Evolutionary conservation across 2,888 invertebrate species (phyloP).

Genomic region (Epsilonema sp.): DNA sequence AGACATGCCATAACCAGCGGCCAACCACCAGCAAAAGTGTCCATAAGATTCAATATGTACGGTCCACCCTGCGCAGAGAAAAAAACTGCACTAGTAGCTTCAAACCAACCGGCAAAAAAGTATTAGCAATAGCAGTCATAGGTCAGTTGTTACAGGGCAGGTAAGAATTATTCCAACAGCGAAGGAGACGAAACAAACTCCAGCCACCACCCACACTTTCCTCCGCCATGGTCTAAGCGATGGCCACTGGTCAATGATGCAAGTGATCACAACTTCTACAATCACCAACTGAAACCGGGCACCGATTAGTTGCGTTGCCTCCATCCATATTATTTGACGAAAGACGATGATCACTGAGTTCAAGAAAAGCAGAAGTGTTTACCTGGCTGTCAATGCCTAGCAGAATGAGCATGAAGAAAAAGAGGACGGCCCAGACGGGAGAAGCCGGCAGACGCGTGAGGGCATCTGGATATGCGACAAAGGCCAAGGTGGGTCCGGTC

Average conservation of each 20-base stretch:
- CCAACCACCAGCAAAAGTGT: constrained; percentile 35
- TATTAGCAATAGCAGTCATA: too few relatives aligned
- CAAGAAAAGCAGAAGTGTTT: too few relatives aligned
- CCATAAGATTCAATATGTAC: constrained; percentile 33
- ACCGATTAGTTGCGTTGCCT: too few relatives aligned
- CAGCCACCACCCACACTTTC: constrained; percentile 3
- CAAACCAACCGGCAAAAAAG: too few relatives aligned
- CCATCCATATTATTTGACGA: too few relatives aligned
- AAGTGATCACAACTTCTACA: constrained; percentile 36
- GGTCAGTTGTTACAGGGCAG: constrained; percentile 1
- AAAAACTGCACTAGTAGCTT: background rate
- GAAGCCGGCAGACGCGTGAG: background rate
- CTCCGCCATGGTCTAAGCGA: constrained; percentile 10
- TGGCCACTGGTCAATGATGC: constrained; percentile 34
- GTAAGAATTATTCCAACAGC: constrained; percentile 7
- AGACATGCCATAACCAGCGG: constrained; percentile 36
- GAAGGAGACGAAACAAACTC: constrained; percentile 6
- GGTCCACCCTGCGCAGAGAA: constrained; percentile 18
- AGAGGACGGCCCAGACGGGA: background rate
- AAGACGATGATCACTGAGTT: too few relatives aligned
- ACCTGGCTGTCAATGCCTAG: constrained; percentile 6
- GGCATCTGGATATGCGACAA: constrained; percentile 6
- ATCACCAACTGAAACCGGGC: constrained; percentile 3
- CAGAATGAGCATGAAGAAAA: constrained; percentile 5
- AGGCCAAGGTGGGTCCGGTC: constrained; percentile 3